phyloP scores from a whole-genome alignment of 2,113 vertebrate genomes.

The Psophia crepitans region DNA sequence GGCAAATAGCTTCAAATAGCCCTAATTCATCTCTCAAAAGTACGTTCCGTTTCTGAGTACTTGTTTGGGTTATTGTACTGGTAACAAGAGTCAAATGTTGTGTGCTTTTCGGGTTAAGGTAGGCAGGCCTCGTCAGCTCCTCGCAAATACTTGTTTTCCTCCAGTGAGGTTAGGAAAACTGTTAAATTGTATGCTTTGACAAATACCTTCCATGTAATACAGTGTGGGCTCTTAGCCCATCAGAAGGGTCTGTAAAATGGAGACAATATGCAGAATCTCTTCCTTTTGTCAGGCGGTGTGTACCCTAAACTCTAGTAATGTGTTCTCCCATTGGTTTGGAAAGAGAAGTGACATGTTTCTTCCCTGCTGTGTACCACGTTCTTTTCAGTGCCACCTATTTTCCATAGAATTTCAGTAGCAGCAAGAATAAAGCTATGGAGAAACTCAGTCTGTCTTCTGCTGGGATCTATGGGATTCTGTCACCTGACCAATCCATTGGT shows the following conservation, averaged over 20 bases:
- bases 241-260: background rate
- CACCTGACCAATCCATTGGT: background rate
- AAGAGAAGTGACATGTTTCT: background rate
- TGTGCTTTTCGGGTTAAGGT: background rate
- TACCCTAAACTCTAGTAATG: background rate
- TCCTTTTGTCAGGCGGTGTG: background rate
- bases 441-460: background rate
- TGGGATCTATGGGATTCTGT: background rate
- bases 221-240: background rate
- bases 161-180: background rate
- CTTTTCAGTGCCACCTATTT: fast-evolving
- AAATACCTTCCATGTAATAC: background rate
- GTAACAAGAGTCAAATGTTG: background rate
- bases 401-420: background rate
- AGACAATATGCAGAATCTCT: background rate
- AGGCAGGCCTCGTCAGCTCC: background rate
- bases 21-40: conserved; percentile 84
- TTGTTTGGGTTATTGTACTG: background rate
- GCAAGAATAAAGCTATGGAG: background rate
- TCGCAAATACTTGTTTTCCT: background rate
- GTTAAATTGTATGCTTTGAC: background rate
- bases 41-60: conserved; percentile 57
- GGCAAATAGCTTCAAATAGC: conserved; percentile 95
- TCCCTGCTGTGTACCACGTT: fast-evolving
- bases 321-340: background rate